Base-by-base conservation (phyloP, 2,888 invertebrate genomes). In the Temnothorax ravouxi region DNA sequence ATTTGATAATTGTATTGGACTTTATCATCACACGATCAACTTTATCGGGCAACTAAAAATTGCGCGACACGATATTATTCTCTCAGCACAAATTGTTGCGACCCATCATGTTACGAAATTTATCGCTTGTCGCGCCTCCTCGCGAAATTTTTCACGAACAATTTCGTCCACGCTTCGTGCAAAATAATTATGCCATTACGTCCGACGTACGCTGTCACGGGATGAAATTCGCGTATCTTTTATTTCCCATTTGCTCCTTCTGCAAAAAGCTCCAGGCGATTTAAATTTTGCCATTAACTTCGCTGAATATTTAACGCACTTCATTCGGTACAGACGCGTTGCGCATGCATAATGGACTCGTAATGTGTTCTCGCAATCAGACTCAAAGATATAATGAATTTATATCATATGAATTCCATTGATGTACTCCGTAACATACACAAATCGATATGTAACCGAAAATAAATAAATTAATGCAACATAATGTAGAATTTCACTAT, bases 331-430 rank as follows among this genome's bases (percentile, higher is more conserved):
- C 29, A 61, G 74, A 67, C 18, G 34, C 29, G n/a, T 77, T 44
- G 38, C 44, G 11, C 44, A 56, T 69, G 21, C 21, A 67, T 77
- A 67, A 77, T 77, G 69, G 29, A 69, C 54, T 44, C n/a, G 29
- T 67, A 69, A 77, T 56, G 44, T n/a, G 18, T 77, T 56, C 67
- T 69, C 56, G 29, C 29, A 77, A 56, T 67, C 34, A 41, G 54
- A 67, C 54, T 77, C 67, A 18, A 54, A 67, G 67, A 77, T 77
- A 77, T 77, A 76, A 76, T 66, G 41, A 44, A 77, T 77, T 77
- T 67, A 44, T 77, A 44, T 77, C 47, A 61, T 29, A 21, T 8
- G 21, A 74, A 61, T 34, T 61, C 29, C 4, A 56, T 21, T 56
- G 11, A 52, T 52, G 41, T 4, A 56, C 5, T 38, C 3, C 18